Evolutionary conservation across 2,888 invertebrate species (phyloP).

Genomic region (Ormyrus nitidulus): DNA sequence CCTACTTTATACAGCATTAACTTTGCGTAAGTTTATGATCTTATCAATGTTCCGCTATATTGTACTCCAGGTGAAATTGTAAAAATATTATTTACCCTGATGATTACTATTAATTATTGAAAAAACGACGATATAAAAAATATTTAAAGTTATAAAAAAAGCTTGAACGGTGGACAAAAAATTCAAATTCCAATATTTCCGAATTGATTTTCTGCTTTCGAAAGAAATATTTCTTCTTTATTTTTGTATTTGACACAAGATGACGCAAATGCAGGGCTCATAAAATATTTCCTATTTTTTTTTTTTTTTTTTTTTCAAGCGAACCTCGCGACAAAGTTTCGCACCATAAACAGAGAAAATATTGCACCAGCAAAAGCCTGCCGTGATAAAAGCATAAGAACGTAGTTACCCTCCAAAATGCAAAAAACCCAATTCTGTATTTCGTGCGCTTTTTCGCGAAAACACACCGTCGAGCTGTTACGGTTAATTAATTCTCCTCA

Average conservation of each 20-base stretch:
- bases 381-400: background rate
- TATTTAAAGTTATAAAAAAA: no score
- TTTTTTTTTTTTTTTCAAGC: background rate
- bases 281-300: background rate
- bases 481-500: background rate
- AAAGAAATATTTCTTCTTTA: background rate
- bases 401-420: background rate
- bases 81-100: no score
- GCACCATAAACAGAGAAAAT: slow-evolving; percentile 15
- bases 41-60: no score
- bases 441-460: no score
- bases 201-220: background rate
- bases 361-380: slow-evolving; percentile 4
- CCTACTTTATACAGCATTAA: no score
- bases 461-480: background rate
- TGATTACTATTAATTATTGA: no score
- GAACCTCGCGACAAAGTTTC: slow-evolving; percentile 11
- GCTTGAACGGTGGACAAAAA: no score
- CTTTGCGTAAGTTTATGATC: no score
- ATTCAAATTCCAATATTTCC: no score
- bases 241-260: background rate
- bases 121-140: no score
- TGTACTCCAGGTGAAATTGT: no score
- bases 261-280: background rate
- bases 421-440: background rate